Evolutionary conservation across 2,797 vertebrate genomes (phyloP).

Genomic region (Falco berigora): DNA sequence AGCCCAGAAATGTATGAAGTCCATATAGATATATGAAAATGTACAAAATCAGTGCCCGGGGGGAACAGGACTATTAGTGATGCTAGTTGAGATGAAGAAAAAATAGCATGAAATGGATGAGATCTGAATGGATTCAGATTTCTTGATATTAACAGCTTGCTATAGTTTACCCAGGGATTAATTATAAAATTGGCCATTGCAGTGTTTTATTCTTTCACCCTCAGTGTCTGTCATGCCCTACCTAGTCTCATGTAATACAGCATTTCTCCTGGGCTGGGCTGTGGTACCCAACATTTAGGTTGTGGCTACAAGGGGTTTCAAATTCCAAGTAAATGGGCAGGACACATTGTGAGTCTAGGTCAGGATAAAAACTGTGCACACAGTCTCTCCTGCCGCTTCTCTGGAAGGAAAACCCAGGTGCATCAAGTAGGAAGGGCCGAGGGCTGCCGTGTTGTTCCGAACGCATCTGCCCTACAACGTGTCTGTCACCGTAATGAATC

Average conservation of each 20-base stretch:
- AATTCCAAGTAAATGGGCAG: neutral
- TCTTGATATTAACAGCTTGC: neutral
- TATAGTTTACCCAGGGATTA: neutral
- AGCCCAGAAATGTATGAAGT: neutral
- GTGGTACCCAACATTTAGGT: rapidly evolving
- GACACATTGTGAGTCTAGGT: rapidly evolving
- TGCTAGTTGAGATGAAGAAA: neutral
- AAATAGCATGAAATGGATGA: neutral
- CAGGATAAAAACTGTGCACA: neutral
- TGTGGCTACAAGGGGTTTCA: neutral
- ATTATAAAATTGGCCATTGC: neutral
- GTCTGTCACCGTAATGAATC: neutral
- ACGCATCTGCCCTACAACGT: neutral
- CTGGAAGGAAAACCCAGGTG: neutral
- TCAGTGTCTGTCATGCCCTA: neutral
- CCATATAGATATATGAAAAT: neutral
- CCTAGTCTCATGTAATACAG: neutral
- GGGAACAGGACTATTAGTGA: neutral
- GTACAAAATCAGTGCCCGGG: neutral
- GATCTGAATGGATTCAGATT: neutral
- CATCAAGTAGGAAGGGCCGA: neutral
- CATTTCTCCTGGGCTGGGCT: neutral
- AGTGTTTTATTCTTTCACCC: neutral
- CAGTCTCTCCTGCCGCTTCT: neutral
- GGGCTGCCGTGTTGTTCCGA: neutral